Evolutionary conservation across 2,113 vertebrate genomes (phyloP).

Genomic region (Hydrolagus affinis): DNA sequence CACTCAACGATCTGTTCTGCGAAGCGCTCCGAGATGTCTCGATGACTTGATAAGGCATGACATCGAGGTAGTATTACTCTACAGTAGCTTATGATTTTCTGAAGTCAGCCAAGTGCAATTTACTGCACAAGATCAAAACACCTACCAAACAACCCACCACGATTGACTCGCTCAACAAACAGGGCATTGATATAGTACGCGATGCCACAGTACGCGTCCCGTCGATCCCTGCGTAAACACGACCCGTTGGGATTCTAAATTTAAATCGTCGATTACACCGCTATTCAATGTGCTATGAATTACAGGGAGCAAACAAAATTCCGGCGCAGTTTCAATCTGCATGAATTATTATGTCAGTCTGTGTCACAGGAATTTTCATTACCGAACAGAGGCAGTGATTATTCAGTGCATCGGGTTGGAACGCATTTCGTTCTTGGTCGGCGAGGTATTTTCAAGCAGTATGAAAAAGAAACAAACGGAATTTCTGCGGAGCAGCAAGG

Average conservation of each 20-base stretch:
- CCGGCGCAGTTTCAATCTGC: constrained; percentile 26
- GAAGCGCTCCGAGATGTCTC: no score
- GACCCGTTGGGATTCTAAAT: constrained; percentile 4
- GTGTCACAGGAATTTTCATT: constrained; percentile 30
- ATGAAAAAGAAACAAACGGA: neutral
- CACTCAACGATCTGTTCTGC: no score
- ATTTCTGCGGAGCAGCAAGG: neutral
- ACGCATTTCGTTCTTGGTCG: neutral
- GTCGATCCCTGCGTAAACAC: neutral
- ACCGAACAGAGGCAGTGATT: neutral
- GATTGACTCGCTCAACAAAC: neutral
- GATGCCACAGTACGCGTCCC: neutral
- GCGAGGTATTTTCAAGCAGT: neutral
- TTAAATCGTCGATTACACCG: constrained; percentile 9
- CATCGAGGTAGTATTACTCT: no score
- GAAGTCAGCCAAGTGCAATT: no score
- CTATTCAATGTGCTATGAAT: neutral
- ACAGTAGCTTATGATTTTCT: no score
- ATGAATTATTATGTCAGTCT: constrained; percentile 29
- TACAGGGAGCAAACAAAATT: constrained; percentile 21
- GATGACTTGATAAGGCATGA: no score
- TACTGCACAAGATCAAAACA: neutral
- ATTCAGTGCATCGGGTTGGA: constrained; percentile 22
- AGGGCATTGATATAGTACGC: neutral
- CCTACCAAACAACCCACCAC: constrained; percentile 12